A percentile compares a stretch with the other conserved stretches of the same genome.
phyloP scores from a whole-genome alignment of 1,140 invertebrate genomes.

The Drosophila littoralis region DNA sequence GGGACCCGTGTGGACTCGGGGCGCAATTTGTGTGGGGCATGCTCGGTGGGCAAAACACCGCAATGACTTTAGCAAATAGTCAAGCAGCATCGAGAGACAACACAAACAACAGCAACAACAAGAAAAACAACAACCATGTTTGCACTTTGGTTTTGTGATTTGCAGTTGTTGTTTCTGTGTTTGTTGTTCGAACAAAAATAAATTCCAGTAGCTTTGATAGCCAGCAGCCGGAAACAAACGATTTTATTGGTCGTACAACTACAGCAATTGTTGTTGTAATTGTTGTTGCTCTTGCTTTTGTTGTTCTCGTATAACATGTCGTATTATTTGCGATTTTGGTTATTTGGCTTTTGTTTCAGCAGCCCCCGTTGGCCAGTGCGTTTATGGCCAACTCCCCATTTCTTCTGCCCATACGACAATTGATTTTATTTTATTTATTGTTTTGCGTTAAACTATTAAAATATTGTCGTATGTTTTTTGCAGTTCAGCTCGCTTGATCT shows the following conservation, averaged over 20 bases:
- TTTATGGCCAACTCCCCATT: constrained; percentile 32
- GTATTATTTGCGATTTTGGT: constrained; percentile 70
- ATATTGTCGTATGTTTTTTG: constrained; percentile 71
- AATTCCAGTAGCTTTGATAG: constrained; percentile 74
- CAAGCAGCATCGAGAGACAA: constrained; percentile 63
- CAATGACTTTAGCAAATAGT: constrained; percentile 82
- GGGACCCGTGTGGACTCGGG: constrained; percentile 38
- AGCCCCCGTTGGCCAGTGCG: constrained; percentile 22
- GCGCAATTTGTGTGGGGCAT: constrained; percentile 42
- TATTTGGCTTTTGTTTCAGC: constrained; percentile 72
- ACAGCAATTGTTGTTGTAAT: constrained; percentile 55
- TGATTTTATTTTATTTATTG: constrained; percentile 83
- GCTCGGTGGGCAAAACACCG: constrained; percentile 51
- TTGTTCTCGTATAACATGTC: constrained; percentile 73
- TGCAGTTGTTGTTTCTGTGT: constrained; percentile 69
- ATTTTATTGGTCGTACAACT: constrained; percentile 73
- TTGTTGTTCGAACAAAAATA: constrained; percentile 72
- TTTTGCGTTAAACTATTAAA: constrained; percentile 83
- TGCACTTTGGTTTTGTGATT: constrained; percentile 80
- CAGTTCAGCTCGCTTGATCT: constrained; percentile 44
- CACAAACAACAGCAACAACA: constrained; percentile 37
- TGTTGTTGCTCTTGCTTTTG: constrained; percentile 50
- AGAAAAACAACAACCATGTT: constrained; percentile 55
- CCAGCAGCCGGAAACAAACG: constrained; percentile 79
- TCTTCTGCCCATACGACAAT: constrained; percentile 47